A percentile compares a stretch with the other conserved stretches of the same genome.
These are phyloP conservation scores for Pachymerium ferrugineum DNA, from an alignment of 2,888 invertebrate species.

Conservation along the genomic window DNA sequence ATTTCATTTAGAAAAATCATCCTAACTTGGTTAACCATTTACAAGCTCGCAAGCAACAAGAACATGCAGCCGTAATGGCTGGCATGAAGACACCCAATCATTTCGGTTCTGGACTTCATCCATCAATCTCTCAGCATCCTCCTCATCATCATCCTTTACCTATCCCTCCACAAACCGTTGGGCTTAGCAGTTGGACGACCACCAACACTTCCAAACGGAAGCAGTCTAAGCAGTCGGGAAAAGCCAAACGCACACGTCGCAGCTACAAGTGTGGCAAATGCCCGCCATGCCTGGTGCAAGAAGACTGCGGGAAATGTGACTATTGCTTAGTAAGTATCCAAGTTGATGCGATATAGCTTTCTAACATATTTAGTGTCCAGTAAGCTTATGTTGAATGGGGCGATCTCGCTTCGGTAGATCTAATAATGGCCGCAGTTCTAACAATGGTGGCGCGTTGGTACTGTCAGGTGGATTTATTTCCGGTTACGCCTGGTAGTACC, in stretches of 20 bases:
- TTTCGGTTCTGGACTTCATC: conserved; percentile 27
- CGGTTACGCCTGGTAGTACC: too few species aligned
- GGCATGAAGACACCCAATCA: conserved; percentile 29
- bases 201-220: conserved; percentile 27
- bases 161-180: conserved; percentile 30
- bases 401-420: too few species aligned
- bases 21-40: conserved; percentile 31
- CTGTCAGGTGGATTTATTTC: too few species aligned
- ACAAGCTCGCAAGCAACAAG: conserved; percentile 28
- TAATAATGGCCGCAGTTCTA: too few species aligned
- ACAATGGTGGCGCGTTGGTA: too few species aligned
- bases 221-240: conserved; percentile 33
- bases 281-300: conserved; percentile 34
- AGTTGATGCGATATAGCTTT: not conserved
- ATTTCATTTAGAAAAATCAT: conserved; percentile 26
- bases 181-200: conserved; percentile 30
- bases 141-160: conserved; percentile 28
- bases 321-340: conserved; percentile 29
- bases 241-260: conserved; percentile 33
- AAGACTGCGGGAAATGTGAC: conserved; percentile 34
- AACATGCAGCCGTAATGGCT: conserved; percentile 31
- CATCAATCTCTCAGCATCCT: conserved; percentile 28
- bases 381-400: too few species aligned
- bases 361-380: too few species aligned
- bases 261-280: conserved; percentile 34